These are phyloP conservation scores for Sebastes alutus DNA, from an alignment of 2,797 vertebrate genomes.

Conservation along the genomic window DNA sequence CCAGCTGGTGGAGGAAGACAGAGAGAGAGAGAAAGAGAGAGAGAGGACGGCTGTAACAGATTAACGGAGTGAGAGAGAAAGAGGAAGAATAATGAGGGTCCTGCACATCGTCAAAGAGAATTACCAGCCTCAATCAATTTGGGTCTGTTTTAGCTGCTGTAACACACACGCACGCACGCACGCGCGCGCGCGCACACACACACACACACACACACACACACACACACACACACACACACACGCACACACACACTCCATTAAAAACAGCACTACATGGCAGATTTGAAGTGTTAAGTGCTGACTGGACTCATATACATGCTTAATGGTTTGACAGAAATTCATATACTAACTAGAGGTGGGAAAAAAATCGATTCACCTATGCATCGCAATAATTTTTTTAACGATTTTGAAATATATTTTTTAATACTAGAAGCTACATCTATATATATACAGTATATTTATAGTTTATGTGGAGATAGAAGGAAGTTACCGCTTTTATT, in stretches of 20 bases:
- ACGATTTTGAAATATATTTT: too few species aligned
- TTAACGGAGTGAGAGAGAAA: not conserved
- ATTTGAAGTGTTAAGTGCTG: conserved; percentile 18
- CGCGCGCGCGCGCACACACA: not conserved
- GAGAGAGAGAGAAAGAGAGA: not conserved
- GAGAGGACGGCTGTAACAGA: not conserved
- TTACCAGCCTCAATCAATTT: conserved; percentile 20
- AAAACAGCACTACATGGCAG: not conserved
- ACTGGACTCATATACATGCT: not conserved
- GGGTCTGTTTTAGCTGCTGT: not conserved
- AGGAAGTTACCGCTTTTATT: too few species aligned
- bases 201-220: not conserved
- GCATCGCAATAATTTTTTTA: too few species aligned
- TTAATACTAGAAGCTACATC: too few species aligned
- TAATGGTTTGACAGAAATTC: not conserved
- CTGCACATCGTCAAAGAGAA: conserved; percentile 17
- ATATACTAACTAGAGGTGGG: too few species aligned
- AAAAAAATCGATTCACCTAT: too few species aligned
- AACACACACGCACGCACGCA: not conserved
- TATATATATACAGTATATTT: too few species aligned
- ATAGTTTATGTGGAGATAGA: too few species aligned
- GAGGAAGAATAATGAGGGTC: not conserved
- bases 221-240: not conserved
- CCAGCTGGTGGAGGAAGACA: not conserved
- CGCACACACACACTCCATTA: too few species aligned